Evolutionary conservation across 2,888 invertebrate genomes (phyloP).

Genomic region (Drosophila melanosoma): DNA sequence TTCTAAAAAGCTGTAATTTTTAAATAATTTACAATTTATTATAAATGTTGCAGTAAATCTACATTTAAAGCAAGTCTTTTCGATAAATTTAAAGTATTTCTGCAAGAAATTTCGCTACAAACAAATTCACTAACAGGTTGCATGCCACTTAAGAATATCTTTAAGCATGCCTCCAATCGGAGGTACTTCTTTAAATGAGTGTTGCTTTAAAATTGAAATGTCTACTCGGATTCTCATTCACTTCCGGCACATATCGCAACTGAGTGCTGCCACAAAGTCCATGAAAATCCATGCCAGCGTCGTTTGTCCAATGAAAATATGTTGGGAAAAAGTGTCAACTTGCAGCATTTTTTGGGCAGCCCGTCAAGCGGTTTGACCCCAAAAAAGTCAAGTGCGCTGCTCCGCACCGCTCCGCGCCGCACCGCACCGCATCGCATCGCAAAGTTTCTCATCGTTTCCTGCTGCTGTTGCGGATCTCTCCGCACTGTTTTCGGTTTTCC

Average conservation of each 20-base stretch:
- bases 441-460: neutral
- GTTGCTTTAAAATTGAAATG: slow-evolving; percentile 25
- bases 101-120: neutral
- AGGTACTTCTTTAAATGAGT: slow-evolving; percentile 5
- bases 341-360: slow-evolving; percentile 41
- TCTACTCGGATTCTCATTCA: slow-evolving; percentile 27
- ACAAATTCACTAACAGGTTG: neutral
- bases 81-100: too few relatives aligned
- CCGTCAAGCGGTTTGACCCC: slow-evolving; percentile 74
- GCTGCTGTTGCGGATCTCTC: slow-evolving; percentile 3
- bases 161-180: neutral
- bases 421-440: neutral
- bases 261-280: slow-evolving; percentile 23
- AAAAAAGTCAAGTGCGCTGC: slow-evolving; percentile 74
- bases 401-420: neutral
- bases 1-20: neutral
- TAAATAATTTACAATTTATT: neutral
- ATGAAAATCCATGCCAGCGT: slow-evolving; percentile 14
- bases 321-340: slow-evolving; percentile 54
- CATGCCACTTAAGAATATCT: neutral
- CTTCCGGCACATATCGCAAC: slow-evolving; percentile 50
- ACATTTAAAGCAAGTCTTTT: neutral
- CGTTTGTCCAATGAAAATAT: slow-evolving; percentile 39
- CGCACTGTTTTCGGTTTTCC: slow-evolving; percentile 1
- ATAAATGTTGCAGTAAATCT: neutral